These are phyloP conservation scores for Zaprionus bogoriensis DNA, from an alignment of 2,888 invertebrate genomes.

Conservation along the genomic window DNA sequence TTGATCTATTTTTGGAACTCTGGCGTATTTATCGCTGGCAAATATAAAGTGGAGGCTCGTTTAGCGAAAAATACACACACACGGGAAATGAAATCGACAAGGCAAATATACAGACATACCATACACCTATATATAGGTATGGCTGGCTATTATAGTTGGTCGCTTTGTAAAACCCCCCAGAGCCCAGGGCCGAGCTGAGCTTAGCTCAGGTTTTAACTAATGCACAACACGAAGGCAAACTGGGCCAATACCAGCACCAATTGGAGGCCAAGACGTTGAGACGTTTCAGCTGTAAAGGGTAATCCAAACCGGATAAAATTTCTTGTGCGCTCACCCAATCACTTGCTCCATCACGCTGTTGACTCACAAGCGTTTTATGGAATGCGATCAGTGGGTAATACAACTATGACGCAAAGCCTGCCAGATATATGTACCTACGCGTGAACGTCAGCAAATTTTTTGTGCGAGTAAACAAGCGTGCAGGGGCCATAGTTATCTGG, in stretches of 20 bases:
- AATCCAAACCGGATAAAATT: slow-evolving; percentile 21
- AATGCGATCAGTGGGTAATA: slow-evolving; percentile 8
- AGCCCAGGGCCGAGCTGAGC: slow-evolving; percentile 10
- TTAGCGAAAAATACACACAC: neutral
- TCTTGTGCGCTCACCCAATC: neutral
- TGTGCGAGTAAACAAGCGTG: slow-evolving; percentile 13
- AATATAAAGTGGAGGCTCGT: neutral
- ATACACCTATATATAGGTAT: neutral
- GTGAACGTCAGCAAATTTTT: slow-evolving; percentile 29
- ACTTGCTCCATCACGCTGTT: slow-evolving; percentile 8
- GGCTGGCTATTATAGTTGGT: slow-evolving; percentile 8
- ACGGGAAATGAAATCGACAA: neutral
- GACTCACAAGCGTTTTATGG: slow-evolving; percentile 25
- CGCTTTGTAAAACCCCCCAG: slow-evolving; percentile 10
- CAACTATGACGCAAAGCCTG: slow-evolving; percentile 36
- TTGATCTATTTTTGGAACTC: slow-evolving; percentile 17
- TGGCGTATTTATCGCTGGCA: slow-evolving; percentile 18
- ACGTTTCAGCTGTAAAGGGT: slow-evolving; percentile 1
- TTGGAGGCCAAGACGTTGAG: neutral
- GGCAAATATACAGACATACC: no score
- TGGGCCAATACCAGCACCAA: slow-evolving; percentile 31
- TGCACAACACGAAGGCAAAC: slow-evolving; percentile 43
- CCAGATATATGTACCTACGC: neutral
- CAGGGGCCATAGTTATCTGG: neutral
- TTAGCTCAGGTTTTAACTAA: slow-evolving; percentile 6